These are phyloP conservation scores for Plebejus melissa DNA, from an alignment of 2,888 invertebrate genomes.

Conservation along the genomic window DNA sequence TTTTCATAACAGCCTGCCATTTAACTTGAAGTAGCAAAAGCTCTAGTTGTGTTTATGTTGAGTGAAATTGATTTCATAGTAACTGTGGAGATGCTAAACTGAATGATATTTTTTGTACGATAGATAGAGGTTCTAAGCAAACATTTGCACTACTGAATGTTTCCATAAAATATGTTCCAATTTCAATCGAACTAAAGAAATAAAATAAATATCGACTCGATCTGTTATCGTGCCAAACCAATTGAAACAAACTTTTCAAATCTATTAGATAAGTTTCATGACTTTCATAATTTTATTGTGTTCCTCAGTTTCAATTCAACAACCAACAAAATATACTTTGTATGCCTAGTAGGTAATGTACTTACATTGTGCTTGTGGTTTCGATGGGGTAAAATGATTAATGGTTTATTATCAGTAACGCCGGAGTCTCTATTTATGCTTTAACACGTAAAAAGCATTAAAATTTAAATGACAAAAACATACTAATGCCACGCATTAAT, in stretches of 20 bases:
- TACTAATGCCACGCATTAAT: slow-evolving; percentile 10
- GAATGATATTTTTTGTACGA: not conserved
- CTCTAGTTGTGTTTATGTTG: not conserved
- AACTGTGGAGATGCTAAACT: not conserved
- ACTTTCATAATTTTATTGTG: slow-evolving; percentile 16
- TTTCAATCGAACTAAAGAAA: not conserved
- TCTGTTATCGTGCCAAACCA: slow-evolving; percentile 2
- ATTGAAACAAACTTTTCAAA: slow-evolving; percentile 11
- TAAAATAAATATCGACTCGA: slow-evolving; percentile 7
- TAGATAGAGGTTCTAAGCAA: not conserved
- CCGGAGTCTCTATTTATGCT: slow-evolving; percentile 9
- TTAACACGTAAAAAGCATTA: slow-evolving; percentile 13
- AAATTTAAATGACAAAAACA: slow-evolving; percentile 12
- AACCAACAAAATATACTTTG: not conserved
- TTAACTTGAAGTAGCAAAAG: not conserved
- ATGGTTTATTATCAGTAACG: slow-evolving; percentile 16
- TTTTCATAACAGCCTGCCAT: not conserved
- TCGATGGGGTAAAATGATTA: slow-evolving; percentile 6
- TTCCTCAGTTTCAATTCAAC: not conserved
- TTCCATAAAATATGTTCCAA: not conserved
- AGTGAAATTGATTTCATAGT: not conserved
- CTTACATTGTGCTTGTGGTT: not conserved
- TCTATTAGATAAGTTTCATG: slow-evolving; percentile 12
- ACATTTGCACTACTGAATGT: not conserved
- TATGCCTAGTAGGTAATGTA: not conserved